Evolutionary conservation across 2,888 invertebrate species (phyloP).

Genomic region (Drosophila picticornis): DNA sequence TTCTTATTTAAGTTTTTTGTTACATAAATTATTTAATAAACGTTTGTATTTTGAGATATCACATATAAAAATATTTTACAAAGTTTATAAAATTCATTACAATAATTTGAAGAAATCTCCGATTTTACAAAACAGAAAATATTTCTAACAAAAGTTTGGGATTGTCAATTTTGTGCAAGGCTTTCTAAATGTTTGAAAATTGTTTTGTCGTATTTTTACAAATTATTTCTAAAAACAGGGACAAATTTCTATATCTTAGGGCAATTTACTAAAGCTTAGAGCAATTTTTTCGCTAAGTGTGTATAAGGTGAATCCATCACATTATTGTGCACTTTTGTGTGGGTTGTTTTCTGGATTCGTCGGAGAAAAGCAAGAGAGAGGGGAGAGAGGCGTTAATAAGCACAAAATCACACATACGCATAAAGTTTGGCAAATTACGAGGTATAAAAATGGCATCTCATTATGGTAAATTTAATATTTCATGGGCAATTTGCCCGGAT

Average conservation of each 20-base stretch:
- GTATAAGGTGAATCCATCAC: constrained; percentile 25
- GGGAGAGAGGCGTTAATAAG: constrained; percentile 52
- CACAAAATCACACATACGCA: constrained; percentile 52
- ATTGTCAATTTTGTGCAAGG: not conserved
- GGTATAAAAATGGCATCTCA: constrained; percentile 80
- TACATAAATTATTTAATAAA: not conserved
- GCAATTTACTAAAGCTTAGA: not conserved
- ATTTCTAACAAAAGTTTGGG: not conserved
- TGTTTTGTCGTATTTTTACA: not conserved
- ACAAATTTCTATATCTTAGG: not conserved
- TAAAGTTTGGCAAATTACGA: constrained; percentile 73
- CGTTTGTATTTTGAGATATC: not conserved
- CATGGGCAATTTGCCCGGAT: constrained; percentile 82
- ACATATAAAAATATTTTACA: not conserved
- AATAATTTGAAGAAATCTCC: not conserved
- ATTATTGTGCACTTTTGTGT: constrained; percentile 27
- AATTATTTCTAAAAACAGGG: not conserved
- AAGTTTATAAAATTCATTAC: not conserved
- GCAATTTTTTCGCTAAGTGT: not conserved
- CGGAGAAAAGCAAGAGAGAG: not conserved
- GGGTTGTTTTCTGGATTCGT: constrained; percentile 9
- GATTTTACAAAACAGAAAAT: not conserved
- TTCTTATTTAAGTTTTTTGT: not conserved
- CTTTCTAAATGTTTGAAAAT: not conserved
- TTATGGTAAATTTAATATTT: constrained; percentile 82